phyloP scores from a whole-genome alignment of 2,797 vertebrate genomes.

The Menidia menidia region DNA sequence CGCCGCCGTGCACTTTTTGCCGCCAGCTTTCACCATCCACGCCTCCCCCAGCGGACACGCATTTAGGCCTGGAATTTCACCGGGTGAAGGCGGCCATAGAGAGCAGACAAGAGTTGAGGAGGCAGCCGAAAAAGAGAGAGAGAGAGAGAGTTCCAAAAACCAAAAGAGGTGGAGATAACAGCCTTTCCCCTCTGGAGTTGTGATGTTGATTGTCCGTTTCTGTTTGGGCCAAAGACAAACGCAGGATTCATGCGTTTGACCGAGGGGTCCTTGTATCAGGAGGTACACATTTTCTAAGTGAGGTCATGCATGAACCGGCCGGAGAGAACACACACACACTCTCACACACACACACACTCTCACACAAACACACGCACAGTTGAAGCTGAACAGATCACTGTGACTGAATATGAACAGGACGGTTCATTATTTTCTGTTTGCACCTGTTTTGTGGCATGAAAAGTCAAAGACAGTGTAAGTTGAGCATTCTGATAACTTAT shows the following conservation, averaged over 20 bases:
- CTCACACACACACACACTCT: constrained; percentile 40
- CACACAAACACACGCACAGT: constrained; percentile 29
- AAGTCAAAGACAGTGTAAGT: constrained; percentile 18
- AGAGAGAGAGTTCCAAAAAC: background rate
- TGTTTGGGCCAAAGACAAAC: constrained; percentile 74
- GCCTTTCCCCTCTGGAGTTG: constrained; percentile 51
- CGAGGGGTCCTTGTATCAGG: constrained; percentile 61
- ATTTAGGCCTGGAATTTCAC: constrained; percentile 54
- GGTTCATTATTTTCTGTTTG: constrained; percentile 57
- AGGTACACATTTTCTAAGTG: constrained; percentile 73
- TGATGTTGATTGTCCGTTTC: constrained; percentile 70
- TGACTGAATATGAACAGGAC: constrained; percentile 41
- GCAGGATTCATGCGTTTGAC: constrained; percentile 69
- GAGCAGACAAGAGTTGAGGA: constrained; percentile 4
- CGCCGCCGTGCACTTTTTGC: constrained; percentile 13
- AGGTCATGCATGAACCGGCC: constrained; percentile 73
- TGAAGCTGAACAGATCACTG: constrained; percentile 36
- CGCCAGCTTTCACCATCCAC: constrained; percentile 46
- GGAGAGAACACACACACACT: constrained; percentile 43
- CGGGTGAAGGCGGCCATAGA: constrained; percentile 36
- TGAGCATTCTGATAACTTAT: constrained; percentile 41
- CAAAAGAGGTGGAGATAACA: constrained; percentile 63
- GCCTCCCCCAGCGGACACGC: constrained; percentile 30
- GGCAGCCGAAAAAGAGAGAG: background rate
- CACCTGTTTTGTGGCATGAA: constrained; percentile 55